These are phyloP conservation scores for Octopus sinensis DNA, from an alignment of 1,140 invertebrate genomes.

Conservation along the genomic window DNA sequence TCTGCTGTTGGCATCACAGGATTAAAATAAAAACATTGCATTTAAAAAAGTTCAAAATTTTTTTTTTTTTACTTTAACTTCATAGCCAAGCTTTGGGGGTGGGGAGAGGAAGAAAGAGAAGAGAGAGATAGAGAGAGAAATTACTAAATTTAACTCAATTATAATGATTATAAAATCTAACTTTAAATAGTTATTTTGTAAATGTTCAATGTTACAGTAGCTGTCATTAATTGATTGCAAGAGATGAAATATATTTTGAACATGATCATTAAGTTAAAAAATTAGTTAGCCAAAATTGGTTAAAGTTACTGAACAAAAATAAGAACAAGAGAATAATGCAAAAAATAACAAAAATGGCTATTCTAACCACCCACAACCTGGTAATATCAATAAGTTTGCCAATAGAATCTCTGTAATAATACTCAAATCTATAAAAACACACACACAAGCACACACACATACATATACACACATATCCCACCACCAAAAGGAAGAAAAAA, in stretches of 20 bases:
- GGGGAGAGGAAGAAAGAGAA: background rate
- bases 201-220: too few species aligned
- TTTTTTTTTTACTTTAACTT: background rate
- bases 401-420: background rate
- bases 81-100: background rate
- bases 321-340: constrained; percentile 6
- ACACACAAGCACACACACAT: too few species aligned
- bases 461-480: too few species aligned
- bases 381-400: background rate
- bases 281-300: too few species aligned
- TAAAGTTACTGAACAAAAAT: background rate
- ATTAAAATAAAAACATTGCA: background rate
- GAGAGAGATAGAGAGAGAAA: constrained; percentile 11
- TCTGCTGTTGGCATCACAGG: background rate
- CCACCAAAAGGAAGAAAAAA: too few species aligned
- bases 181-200: background rate
- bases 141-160: background rate
- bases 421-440: background rate
- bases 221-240: too few species aligned
- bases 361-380: background rate
- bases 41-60: background rate
- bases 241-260: too few species aligned
- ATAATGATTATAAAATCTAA: background rate
- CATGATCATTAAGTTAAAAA: too few species aligned
- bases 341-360: background rate